Base-by-base conservation (phyloP, 2,888 invertebrate species). In the Aleiodes leptofemur region DNA sequence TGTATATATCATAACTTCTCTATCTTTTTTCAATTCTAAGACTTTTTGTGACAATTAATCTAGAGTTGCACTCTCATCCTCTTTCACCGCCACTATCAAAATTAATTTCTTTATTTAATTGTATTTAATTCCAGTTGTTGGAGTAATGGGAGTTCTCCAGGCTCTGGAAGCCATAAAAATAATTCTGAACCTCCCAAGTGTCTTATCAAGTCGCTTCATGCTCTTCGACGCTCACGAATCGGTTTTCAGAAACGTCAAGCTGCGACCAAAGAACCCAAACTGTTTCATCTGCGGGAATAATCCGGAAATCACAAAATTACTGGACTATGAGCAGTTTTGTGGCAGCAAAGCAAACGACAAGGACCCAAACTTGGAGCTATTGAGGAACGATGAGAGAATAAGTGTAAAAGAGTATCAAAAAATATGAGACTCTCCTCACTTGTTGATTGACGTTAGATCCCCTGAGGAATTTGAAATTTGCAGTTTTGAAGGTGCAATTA, bases 281-380 rank as follows among this genome's bases (percentile, higher is more conserved):
- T 99, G 99, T 88, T 92, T 91, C 0, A 92, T 96, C 5, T 99
- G 99, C 87, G 96, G 97, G 0, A 91, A 92, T 1, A 90, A 90
- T 48, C 95, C 97, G 0, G 91, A 92, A 0, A 93, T 98, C 53
- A 93, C 92, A 0, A 86, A 92, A 13, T 91, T 97, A 0, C 93
- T 96, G 11, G 96, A 98, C 89, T 99, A 99, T 86, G 97, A 97
- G 85, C 91, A 94, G 74, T 98, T 98, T 90, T 99, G 99, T 90
- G 95, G 96, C 3, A 92, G 96, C 4, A 93, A 93, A 78, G 96
- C 97, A 0, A 95, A 95, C 72, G 97, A 97, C 85, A 98, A 98
- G 81, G 82, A 89, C 80, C 86, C 84, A 9, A 82, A 84, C 59
- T 81, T 91, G 16, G 83, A 91, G 51, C 86, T 95, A n/a, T 88